phyloP scores from a whole-genome alignment of 1,140 invertebrate genomes.

The Brachionus sp. region DNA sequence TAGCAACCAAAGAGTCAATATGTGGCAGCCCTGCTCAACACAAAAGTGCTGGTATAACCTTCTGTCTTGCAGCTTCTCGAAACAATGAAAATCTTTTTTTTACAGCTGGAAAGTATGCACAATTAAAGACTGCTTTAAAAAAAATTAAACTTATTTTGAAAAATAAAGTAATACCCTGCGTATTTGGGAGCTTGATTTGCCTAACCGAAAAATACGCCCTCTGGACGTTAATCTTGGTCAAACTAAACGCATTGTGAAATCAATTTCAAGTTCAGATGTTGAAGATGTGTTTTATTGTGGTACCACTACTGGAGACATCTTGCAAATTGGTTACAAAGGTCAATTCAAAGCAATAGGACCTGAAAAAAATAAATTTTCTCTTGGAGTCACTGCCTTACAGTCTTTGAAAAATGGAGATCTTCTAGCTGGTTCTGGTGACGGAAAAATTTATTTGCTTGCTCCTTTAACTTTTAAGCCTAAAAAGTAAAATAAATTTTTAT shows the following conservation, averaged over 20 bases:
- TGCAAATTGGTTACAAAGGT: constrained; percentile 53
- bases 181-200: constrained; percentile 73
- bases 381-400: constrained; percentile 68
- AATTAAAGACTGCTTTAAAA: no score
- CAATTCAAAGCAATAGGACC: constrained; percentile 54
- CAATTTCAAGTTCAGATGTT: constrained; percentile 50
- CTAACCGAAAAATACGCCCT: constrained; percentile 68
- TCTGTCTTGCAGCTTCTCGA: constrained; percentile 55
- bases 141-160: no score
- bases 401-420: constrained; percentile 63
- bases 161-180: constrained; percentile 68
- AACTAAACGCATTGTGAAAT: constrained; percentile 58
- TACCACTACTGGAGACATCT: constrained; percentile 72
- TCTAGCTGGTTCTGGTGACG: constrained; percentile 77
- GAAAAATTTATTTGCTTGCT: constrained; percentile 62
- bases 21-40: constrained; percentile 60
- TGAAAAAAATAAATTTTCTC: constrained; percentile 54
- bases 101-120: constrained; percentile 60
- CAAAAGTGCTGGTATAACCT: constrained; percentile 58
- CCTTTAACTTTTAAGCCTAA: constrained; percentile 46
- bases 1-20: constrained; percentile 54
- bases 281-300: constrained; percentile 68
- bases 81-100: constrained; percentile 57
- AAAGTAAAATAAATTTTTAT: constrained; percentile 24
- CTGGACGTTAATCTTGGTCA: constrained; percentile 66